phyloP scores from a whole-genome alignment of 2,888 invertebrate genomes.

The Euzetes globulus region DNA sequence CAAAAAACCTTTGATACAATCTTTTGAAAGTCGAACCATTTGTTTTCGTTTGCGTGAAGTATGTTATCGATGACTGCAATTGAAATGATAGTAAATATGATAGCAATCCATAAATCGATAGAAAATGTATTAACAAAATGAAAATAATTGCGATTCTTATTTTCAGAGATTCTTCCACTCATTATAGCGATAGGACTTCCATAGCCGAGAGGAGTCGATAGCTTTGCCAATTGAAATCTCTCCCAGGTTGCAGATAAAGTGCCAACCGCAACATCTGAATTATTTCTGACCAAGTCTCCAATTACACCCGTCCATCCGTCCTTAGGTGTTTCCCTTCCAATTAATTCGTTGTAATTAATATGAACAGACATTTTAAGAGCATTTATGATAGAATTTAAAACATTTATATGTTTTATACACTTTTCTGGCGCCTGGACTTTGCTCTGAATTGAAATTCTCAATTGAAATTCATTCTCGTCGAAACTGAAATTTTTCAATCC shows the following conservation, averaged over 20 bases:
- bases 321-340: background rate
- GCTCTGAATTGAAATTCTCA: background rate
- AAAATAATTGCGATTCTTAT: background rate
- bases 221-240: background rate
- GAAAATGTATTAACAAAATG: background rate
- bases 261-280: background rate
- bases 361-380: background rate
- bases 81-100: background rate
- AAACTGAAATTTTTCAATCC: no score
- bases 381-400: background rate
- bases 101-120: background rate
- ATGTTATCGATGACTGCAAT: background rate
- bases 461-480: no score
- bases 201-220: background rate
- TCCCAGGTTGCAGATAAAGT: background rate
- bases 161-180: background rate
- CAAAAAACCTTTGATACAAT: background rate
- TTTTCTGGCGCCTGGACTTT: background rate
- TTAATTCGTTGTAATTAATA: background rate
- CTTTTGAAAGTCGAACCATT: background rate
- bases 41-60: no score
- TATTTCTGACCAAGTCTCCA: background rate
- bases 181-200: background rate
- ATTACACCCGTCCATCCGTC: background rate
- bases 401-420: background rate